phyloP scores from a whole-genome alignment of 2,797 vertebrate genomes.

The Petrocephalus sullivani region DNA sequence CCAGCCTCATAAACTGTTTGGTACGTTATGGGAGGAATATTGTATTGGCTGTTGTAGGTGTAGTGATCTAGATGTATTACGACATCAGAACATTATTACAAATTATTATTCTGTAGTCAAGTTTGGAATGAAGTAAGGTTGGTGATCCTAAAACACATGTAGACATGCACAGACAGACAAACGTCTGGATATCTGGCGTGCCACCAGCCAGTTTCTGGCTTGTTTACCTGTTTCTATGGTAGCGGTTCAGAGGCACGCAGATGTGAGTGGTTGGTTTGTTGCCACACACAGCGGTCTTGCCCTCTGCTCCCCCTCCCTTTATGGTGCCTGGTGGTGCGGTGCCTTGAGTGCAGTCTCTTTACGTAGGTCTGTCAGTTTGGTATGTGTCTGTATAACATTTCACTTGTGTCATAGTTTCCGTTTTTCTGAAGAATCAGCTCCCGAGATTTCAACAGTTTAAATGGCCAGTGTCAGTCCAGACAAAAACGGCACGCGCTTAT shows the following conservation, averaged over 20 bases:
- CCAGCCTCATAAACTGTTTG: not conserved
- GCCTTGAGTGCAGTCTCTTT: slow-evolving; percentile 18
- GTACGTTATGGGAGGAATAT: not conserved
- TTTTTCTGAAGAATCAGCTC: not conserved
- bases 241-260: slow-evolving; percentile 47
- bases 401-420: slow-evolving; percentile 28
- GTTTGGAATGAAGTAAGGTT: not conserved
- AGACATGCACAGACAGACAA: slow-evolving; percentile 22
- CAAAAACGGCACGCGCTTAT: not conserved
- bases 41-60: not conserved
- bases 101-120: not conserved
- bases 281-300: slow-evolving; percentile 17
- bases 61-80: not conserved
- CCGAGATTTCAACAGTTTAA: not conserved
- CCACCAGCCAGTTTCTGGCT: slow-evolving; percentile 44
- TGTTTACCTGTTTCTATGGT: slow-evolving; percentile 62
- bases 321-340: slow-evolving; percentile 22
- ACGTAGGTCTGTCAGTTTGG: slow-evolving; percentile 31
- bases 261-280: slow-evolving; percentile 42
- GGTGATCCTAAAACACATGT: not conserved
- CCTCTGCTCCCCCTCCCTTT: not conserved
- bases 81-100: not conserved
- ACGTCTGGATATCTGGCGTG: slow-evolving; percentile 35
- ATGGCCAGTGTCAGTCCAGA: not conserved
- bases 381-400: slow-evolving; percentile 19